Evolutionary conservation across 2,797 vertebrate species (phyloP), one percentile per base, ranked within the genome.

Genomic region (Syncerus caffer): DNA sequence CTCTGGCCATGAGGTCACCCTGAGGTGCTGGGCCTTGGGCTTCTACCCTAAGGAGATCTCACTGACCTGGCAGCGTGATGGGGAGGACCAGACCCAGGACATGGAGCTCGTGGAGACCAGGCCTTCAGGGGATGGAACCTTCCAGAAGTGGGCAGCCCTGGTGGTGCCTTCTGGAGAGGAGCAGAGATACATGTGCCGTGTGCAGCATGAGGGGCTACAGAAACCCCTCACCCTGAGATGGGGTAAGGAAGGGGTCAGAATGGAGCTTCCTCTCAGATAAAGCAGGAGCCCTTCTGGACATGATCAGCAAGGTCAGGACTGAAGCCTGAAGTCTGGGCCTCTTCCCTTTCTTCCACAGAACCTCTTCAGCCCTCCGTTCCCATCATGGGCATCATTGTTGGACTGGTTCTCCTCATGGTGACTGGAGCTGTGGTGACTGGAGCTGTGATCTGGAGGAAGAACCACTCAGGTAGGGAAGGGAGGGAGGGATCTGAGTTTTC

Each of bases 171-270:
- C 62, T n/a, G 31, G 62, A n/a, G 62, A 64, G 15, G 31, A 64
- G 15, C 31, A 9, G 31, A 64, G 16, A 64, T 4, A 64, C 15
- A 64, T 1, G 0, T n/a, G 62, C 8, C 31, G 0, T n/a, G 62
- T 64, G 15, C 62, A 64, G 31, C 62, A 64, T 2, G 62, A 64
- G 16, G 62, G 62, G 7, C 62, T 64, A 64, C 62, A n/a, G 62
- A 62, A 9, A 7, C 31, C 31, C 62, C 15, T 2, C 62, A n/a
- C 15, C 62, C 62, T 64, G 31, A n/a, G 62, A 64, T 64, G 31
- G 31, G 7, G 31, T 64, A 64, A 17, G 31, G n/a, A n/a, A n/a
- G n/a, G n/a, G n/a, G n/a, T n/a, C n/a, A n/a, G n/a, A n/a, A n/a
- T n/a, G n/a, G n/a, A n/a, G n/a, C n/a, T n/a, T n/a, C n/a, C n/a